Evolutionary conservation across 2,888 invertebrate species (phyloP), one percentile per base, ranked within the genome.

Genomic region (Hylaea fasciaria): DNA sequence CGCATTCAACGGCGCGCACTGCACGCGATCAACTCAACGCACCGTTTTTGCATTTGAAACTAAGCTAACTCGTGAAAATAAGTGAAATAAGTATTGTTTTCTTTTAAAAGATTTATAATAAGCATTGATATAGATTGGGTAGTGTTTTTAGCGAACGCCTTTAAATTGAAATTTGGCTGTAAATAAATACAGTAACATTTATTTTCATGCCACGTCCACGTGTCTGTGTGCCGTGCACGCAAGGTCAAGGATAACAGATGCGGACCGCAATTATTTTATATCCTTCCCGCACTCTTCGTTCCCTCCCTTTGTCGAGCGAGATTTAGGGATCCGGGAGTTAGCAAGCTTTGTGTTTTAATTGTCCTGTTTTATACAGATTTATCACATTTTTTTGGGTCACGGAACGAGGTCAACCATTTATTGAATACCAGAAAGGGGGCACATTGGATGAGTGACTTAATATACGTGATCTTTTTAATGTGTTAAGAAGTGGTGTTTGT

Each of bases 181-280:
- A n/a, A n/a, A n/a, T n/a, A n/a, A n/a, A n/a, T n/a, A n/a, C n/a
- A n/a, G n/a, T n/a, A n/a, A n/a, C n/a, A n/a, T n/a, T n/a, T n/a
- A n/a, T n/a, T n/a, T 22, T 22, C 22, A 3, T 22, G 22, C 22
- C 5, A 22, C 5, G 22, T 22, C 3, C 2, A 5, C 22, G 22
- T 3, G 22, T 2, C 5, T 22, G 22, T 22, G 3, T 9, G 1
- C 10, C 32, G 9, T 32, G 32, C 32, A 32, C 32, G 32, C 54
- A 60, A 66, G 64, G 57, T 57, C 66, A 64, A 57, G 55, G 57
- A 52, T 59, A 64, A 61, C 59, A 55, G 45, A 52, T 55, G 53
- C 35, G 45, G 29, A 57, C 57, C 53, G 57, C 59, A 66, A 66
- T 65, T 65, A 66, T 53, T 66, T 60, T 55, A n/a, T 57, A 54